Evolutionary conservation across 2,113 vertebrate species (phyloP).

Genomic region (Tachysurus fulvidraco): DNA sequence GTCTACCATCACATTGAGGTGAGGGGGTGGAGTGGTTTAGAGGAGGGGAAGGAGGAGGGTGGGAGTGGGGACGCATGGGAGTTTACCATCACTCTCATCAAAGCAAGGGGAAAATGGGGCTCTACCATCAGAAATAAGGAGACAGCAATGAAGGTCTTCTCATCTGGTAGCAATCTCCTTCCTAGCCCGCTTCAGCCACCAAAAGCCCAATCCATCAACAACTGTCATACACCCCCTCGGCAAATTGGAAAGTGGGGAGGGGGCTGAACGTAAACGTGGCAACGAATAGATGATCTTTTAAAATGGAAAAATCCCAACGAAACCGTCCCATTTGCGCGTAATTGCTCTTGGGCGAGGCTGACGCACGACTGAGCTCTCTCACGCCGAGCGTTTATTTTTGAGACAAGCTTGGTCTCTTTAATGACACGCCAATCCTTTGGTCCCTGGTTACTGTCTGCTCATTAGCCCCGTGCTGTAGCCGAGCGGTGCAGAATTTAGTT

Average conservation of each 20-base stretch:
- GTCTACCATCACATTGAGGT: conserved; percentile 4
- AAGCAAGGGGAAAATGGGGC: conserved; percentile 17
- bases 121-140: conserved; percentile 19
- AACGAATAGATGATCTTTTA: conserved; percentile 68
- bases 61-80: background rate
- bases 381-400: conserved; percentile 62
- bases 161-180: conserved; percentile 78
- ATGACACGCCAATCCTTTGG: conserved; percentile 52
- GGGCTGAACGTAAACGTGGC: conserved; percentile 55
- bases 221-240: conserved; percentile 65
- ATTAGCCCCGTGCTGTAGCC: conserved; percentile 62
- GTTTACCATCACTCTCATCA: conserved; percentile 36
- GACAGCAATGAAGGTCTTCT: conserved; percentile 66
- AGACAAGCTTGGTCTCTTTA: conserved; percentile 56
- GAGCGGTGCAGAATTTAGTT: conserved; percentile 63
- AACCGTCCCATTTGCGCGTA: conserved; percentile 63
- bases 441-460: conserved; percentile 51
- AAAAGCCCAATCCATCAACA: conserved; percentile 75
- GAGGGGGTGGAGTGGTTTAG: background rate
- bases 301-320: conserved; percentile 69
- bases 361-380: conserved; percentile 51
- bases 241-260: conserved; percentile 49
- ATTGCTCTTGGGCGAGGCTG: conserved; percentile 64
- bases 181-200: conserved; percentile 68
- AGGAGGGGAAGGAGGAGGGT: background rate